Percentiles rank a stretch among this genome's conserved stretches.
Conservation (phyloP, 1,140 invertebrate species). For the Eufriesea mexicana region DNA sequence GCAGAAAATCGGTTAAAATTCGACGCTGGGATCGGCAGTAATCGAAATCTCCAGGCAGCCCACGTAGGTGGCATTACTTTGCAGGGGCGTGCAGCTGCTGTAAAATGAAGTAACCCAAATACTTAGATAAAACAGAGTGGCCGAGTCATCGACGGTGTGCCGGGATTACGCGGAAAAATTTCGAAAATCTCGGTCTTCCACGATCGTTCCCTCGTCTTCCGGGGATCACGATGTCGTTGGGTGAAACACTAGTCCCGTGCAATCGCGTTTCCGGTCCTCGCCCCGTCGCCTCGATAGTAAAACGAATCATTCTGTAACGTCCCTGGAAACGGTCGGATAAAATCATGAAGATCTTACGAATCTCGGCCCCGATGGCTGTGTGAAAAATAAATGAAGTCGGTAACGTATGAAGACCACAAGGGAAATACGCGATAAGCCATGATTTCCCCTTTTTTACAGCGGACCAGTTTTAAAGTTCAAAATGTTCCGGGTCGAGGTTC, state of each 20-base stretch:
- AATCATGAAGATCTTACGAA: background rate
- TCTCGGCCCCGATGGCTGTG: background rate
- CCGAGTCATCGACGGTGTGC: background rate
- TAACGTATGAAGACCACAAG: background rate
- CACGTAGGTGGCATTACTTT: slow-evolving; percentile 12
- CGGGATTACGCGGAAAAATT: slow-evolving; percentile 30
- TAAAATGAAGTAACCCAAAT: slow-evolving; percentile 19
- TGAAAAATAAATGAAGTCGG: background rate
- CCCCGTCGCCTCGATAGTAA: background rate
- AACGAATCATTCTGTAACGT: background rate
- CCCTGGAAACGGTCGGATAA: background rate
- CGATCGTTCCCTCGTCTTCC: background rate
- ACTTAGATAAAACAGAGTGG: background rate
- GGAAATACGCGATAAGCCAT: background rate
- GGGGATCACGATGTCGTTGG: background rate
- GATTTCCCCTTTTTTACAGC: background rate
- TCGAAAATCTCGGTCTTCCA: background rate
- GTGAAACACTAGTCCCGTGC: background rate
- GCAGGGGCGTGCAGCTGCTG: background rate
- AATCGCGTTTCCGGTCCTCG: background rate
- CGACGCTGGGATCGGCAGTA: background rate
- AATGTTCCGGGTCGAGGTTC: background rate
- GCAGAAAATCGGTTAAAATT: slow-evolving; percentile 2
- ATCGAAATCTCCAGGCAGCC: slow-evolving; percentile 15
- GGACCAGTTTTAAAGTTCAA: background rate